These are phyloP conservation scores for Synodontis membranacea DNA, from an alignment of 2,113 vertebrate genomes.

Conservation along the genomic window DNA sequence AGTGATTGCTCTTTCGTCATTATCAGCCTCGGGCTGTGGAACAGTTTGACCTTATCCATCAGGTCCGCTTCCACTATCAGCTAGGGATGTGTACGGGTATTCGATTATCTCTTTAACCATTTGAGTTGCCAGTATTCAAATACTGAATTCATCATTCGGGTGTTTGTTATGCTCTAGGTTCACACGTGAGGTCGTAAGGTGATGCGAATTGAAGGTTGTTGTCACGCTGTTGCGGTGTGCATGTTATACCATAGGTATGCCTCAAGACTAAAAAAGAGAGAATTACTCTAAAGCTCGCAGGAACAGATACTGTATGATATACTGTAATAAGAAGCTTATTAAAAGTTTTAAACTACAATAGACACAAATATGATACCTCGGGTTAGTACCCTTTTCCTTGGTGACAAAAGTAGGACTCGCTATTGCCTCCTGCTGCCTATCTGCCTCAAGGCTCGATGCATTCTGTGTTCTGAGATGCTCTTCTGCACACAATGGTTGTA, in stretches of 20 bases:
- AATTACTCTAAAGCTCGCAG: background rate
- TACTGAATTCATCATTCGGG: background rate
- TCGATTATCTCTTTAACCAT: background rate
- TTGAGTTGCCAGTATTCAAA: background rate
- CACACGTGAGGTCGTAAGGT: background rate
- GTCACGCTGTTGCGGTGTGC: background rate
- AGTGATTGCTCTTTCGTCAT: constrained; percentile 13
- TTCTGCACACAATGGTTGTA: background rate
- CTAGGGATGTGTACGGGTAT: background rate
- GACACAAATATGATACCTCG: background rate
- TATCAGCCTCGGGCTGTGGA: constrained; percentile 17
- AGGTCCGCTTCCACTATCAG: background rate
- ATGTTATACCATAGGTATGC: background rate
- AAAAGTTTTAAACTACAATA: background rate
- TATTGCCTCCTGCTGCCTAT: background rate
- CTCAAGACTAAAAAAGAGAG: background rate
- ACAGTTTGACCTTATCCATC: constrained; percentile 29
- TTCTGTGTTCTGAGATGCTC: background rate
- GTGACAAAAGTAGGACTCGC: background rate
- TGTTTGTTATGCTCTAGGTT: background rate
- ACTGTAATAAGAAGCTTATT: background rate
- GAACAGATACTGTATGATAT: background rate
- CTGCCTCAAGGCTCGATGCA: background rate
- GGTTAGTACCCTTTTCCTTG: background rate
- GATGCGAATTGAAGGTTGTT: too few species aligned